Percentiles rank a stretch among this genome's conserved stretches.
Evolutionary conservation across 2,113 vertebrate genomes (phyloP).

Genomic region (Antechinus stuartii): DNA sequence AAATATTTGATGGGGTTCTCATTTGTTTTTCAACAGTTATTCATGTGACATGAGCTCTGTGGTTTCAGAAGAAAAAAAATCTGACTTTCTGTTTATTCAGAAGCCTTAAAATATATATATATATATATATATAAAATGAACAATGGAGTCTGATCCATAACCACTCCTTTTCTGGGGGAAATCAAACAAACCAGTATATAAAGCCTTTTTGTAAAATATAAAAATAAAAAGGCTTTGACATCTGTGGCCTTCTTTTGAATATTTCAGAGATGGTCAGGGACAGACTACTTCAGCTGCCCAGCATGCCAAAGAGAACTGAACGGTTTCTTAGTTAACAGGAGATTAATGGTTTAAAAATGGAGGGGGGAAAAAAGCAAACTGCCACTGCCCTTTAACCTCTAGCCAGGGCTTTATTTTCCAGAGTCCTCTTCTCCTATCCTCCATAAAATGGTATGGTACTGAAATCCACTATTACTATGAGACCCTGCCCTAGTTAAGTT

Average conservation of each 20-base stretch:
- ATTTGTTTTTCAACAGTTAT: conserved; percentile 43
- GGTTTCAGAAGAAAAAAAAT: conserved; percentile 44
- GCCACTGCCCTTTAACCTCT: conserved; percentile 70
- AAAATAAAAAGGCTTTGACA: conserved; percentile 60
- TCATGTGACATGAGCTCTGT: conserved; percentile 45
- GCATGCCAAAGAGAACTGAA: conserved; percentile 29
- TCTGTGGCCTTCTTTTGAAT: conserved; percentile 68
- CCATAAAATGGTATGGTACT: conserved; percentile 58
- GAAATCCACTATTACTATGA: conserved; percentile 52
- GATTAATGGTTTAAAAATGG: conserved; percentile 49
- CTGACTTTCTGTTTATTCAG: conserved; percentile 52
- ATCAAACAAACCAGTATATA: conserved; percentile 56
- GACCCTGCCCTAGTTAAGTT: conserved; percentile 36
- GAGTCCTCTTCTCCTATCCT: conserved; percentile 46
- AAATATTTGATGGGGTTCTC: conserved; percentile 52
- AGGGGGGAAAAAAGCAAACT: conserved; percentile 56
- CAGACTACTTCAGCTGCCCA: conserved; percentile 40
- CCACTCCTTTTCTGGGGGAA: conserved; percentile 73
- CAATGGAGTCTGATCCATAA: conserved; percentile 74
- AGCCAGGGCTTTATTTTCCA: conserved; percentile 65
- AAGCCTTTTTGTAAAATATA: conserved; percentile 62
- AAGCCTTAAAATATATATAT: conserved; percentile 67
- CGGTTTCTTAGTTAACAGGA: conserved; percentile 47
- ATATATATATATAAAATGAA: conserved; percentile 47
- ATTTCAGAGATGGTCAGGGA: conserved; percentile 57